Evolutionary conservation across 2,888 invertebrate genomes (phyloP).

Genomic region (Trichogramma evanescens): DNA sequence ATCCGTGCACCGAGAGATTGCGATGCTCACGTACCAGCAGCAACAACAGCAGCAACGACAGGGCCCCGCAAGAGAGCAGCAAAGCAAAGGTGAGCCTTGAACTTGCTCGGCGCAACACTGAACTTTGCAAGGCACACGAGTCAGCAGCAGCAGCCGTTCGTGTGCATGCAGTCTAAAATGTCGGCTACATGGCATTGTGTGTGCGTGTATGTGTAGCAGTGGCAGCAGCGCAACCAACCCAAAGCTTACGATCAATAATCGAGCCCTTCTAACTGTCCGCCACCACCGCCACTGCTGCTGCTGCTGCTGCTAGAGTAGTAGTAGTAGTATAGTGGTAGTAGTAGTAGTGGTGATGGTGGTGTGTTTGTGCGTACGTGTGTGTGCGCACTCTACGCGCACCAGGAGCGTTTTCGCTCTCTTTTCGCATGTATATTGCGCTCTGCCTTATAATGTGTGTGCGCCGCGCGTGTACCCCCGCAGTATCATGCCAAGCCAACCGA

Average conservation of each 20-base stretch:
- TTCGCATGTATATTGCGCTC: neutral
- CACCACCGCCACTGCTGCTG: conserved; percentile 16
- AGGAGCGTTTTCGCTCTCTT: conserved; percentile 1
- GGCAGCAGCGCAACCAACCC: neutral
- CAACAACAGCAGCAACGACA: conserved; percentile 28
- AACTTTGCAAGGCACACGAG: conserved; percentile 15
- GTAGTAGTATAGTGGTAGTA: no score
- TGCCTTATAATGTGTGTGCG: neutral
- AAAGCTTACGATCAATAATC: conserved; percentile 33
- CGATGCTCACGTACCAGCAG: conserved; percentile 13
- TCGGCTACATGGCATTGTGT: conserved; percentile 18
- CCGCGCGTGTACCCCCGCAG: neutral
- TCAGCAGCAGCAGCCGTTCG: conserved; percentile 19
- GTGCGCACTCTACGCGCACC: neutral
- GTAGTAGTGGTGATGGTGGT: no score
- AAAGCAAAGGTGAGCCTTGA: conserved; percentile 37
- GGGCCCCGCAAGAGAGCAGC: conserved; percentile 34
- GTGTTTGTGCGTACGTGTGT: no score
- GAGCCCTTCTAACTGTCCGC: conserved; percentile 30
- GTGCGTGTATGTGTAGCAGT: neutral
- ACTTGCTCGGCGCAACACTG: conserved; percentile 37
- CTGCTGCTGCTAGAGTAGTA: neutral
- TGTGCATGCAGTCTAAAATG: conserved; percentile 20
- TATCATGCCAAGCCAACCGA: conserved; percentile 16
- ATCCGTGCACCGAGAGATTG: no score